Evolutionary conservation across 2,797 vertebrate species (phyloP).

Genomic region (Gymnocypris eckloni): DNA sequence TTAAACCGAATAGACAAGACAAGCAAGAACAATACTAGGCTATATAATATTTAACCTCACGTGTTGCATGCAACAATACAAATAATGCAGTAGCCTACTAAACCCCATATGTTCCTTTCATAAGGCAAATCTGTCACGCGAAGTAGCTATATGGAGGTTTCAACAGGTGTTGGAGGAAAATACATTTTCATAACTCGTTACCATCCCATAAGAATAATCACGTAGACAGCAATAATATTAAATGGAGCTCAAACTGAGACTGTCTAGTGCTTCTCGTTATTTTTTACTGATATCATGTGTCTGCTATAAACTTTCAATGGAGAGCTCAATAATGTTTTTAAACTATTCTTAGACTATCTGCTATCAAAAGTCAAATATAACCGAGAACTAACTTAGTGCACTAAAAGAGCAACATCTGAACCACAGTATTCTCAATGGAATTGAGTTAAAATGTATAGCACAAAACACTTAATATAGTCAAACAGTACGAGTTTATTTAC

Average conservation of each 20-base stretch:
- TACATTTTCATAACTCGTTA: not conserved
- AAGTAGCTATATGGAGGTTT: not conserved
- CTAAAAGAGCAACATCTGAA: not conserved
- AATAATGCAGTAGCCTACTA: not conserved
- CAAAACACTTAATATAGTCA: not conserved
- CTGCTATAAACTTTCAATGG: not conserved
- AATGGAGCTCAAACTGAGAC: not conserved
- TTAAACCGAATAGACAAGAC: not conserved
- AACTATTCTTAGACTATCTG: not conserved
- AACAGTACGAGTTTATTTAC: not conserved
- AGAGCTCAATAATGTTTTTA: not conserved
- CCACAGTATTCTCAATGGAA: not conserved
- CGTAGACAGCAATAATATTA: slow-evolving; percentile 6
- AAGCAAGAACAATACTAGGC: not conserved
- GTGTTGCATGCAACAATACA: not conserved
- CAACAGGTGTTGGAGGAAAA: slow-evolving; percentile 36
- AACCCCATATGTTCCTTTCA: not conserved
- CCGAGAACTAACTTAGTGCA: not conserved
- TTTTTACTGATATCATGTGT: not conserved
- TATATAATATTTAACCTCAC: slow-evolving; percentile 14
- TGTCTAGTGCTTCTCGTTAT: not conserved
- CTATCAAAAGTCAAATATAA: not conserved
- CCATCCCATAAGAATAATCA: not conserved
- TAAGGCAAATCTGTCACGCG: slow-evolving; percentile 4
- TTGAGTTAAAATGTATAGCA: not conserved